Evolutionary conservation across 2,888 invertebrate genomes (phyloP).

Genomic region (Sylvicola cinctus): DNA sequence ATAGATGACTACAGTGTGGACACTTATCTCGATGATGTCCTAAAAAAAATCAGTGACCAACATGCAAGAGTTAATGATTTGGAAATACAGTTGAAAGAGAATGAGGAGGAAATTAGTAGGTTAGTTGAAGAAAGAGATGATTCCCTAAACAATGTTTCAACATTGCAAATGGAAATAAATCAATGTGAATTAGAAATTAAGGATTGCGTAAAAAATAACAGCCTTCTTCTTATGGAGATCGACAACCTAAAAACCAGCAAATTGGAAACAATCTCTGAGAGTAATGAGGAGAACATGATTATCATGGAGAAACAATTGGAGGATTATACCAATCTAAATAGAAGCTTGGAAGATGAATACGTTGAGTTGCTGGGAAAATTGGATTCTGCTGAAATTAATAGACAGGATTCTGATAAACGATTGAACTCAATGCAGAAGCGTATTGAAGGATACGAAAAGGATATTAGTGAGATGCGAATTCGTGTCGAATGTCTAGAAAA

Average conservation of each 20-base stretch:
- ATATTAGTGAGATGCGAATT: conserved; percentile 6
- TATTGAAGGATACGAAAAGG: conserved; percentile 15
- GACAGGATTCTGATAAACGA: conserved; percentile 18
- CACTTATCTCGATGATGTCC: too few species aligned
- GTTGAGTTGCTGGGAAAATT: conserved; percentile 33
- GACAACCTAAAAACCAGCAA: conserved; percentile 35
- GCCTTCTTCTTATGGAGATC: conserved; percentile 42
- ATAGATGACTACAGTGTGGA: too few species aligned
- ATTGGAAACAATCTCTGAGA: conserved; percentile 48
- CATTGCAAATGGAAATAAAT: too few species aligned
- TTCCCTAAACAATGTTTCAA: background rate
- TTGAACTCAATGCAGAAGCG: conserved; percentile 13
- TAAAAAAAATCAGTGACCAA: too few species aligned
- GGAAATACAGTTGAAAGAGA: conserved; percentile 4
- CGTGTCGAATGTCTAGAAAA: conserved; percentile 13
- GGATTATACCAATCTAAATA: conserved; percentile 33
- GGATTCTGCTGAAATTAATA: too few species aligned
- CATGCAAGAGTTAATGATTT: too few species aligned
- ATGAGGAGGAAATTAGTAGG: background rate
- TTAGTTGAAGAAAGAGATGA: background rate
- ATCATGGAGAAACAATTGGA: conserved; percentile 44
- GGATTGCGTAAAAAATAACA: conserved; percentile 49
- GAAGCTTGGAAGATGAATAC: conserved; percentile 37
- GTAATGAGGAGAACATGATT: conserved; percentile 45
- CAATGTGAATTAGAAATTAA: conserved; percentile 37